These are phyloP conservation scores for Arremon brunneinucha DNA, from an alignment of 2,797 vertebrate species.

Conservation along the genomic window DNA sequence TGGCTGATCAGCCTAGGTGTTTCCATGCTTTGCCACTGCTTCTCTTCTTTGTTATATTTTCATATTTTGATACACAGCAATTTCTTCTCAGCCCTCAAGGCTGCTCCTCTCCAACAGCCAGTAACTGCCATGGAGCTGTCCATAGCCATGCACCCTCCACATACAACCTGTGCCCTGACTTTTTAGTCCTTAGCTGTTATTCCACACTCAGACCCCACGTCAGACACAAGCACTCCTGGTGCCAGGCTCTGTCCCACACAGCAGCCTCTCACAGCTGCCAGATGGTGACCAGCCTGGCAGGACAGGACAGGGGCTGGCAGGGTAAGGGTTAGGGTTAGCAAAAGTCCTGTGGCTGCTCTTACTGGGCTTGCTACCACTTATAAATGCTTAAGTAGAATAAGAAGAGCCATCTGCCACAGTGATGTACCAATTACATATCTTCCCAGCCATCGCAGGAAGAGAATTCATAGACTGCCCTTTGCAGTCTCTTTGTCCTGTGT, in stretches of 20 bases:
- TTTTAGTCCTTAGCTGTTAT: background rate
- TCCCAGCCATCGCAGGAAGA: background rate
- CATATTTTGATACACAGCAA: background rate
- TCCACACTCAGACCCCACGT: accelerated
- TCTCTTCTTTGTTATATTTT: background rate
- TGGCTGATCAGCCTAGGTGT: background rate
- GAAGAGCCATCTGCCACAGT: background rate
- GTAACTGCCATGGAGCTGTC: background rate
- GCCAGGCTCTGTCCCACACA: background rate
- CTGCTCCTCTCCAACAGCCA: background rate
- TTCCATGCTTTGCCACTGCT: background rate
- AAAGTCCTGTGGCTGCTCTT: background rate
- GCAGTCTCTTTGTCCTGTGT: background rate
- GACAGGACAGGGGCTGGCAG: background rate
- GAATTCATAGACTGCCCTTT: background rate
- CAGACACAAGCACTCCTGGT: background rate
- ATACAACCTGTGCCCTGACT: background rate
- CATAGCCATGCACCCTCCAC: background rate
- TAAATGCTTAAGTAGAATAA: background rate
- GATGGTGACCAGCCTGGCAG: background rate
- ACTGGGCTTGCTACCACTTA: background rate
- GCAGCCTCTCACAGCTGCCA: background rate
- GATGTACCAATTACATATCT: background rate
- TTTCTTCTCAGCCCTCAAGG: background rate
- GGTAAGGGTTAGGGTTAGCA: background rate